Conservation (phyloP, 1,140 invertebrate genomes). For the Ceratitis capitata region DNA sequence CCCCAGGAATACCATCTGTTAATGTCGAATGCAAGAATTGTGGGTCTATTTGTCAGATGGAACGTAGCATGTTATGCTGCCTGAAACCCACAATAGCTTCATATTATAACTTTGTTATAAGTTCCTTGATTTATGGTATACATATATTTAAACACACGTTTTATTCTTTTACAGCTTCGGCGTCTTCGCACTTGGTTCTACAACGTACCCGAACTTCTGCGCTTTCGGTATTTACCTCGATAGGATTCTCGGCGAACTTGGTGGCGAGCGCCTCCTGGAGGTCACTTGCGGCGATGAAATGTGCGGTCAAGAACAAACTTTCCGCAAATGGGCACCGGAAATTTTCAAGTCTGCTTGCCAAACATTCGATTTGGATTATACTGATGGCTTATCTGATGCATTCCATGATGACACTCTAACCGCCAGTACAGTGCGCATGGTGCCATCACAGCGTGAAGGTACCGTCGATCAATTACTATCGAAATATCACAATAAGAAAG, state of each 20-base stretch:
- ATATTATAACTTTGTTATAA: not conserved
- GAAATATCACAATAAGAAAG: conserved; percentile 73
- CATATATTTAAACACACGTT: not conserved
- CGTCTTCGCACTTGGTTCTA: conserved; percentile 93
- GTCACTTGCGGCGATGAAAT: conserved; percentile 91
- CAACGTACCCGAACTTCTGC: conserved; percentile 96
- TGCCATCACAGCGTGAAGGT: conserved; percentile 67
- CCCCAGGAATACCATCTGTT: no score
- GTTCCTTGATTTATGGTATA: not conserved
- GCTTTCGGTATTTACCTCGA: conserved; percentile 95
- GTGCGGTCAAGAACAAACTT: conserved; percentile 95
- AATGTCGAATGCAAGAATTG: no score
- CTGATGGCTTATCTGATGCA: conserved; percentile 85
- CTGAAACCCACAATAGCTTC: no score
- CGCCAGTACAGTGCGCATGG: conserved; percentile 79
- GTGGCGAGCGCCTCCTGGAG: conserved; percentile 85
- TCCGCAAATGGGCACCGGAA: conserved; percentile 90
- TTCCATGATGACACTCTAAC: conserved; percentile 82
- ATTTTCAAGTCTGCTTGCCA: conserved; percentile 94
- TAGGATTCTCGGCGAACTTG: conserved; percentile 87
- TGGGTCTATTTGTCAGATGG: no score
- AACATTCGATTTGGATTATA: conserved; percentile 92
- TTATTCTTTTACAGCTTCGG: conserved; percentile 75
- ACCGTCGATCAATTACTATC: conserved; percentile 55
- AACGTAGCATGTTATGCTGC: no score